Evolutionary conservation across 2,888 invertebrate genomes (phyloP).

Genomic region (Nyleta sp.): DNA sequence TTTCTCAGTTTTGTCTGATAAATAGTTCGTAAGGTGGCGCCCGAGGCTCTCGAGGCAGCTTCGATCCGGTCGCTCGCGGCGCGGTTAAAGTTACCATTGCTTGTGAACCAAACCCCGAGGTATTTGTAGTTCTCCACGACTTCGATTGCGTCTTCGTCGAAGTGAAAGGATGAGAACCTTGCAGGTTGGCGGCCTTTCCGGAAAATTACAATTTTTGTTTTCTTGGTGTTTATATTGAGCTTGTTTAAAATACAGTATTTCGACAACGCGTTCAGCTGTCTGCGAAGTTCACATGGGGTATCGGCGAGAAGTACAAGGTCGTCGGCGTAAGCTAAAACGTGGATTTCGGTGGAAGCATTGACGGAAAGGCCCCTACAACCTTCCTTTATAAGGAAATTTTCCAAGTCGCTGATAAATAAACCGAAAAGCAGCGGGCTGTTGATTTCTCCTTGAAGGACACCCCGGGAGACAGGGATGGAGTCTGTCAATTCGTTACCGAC

Average conservation of each 20-base stretch:
- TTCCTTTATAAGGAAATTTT: neutral
- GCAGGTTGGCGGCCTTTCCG: neutral
- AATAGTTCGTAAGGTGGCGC: neutral
- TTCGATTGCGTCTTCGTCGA: neutral
- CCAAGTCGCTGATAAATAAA: slow-evolving; percentile 10
- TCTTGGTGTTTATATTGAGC: neutral
- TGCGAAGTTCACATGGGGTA: slow-evolving; percentile 4
- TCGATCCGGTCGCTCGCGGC: neutral
- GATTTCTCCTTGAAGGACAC: slow-evolving; percentile 13
- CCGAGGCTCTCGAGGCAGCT: neutral
- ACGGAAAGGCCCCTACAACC: slow-evolving; percentile 4
- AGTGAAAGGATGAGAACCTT: slow-evolving; percentile 2
- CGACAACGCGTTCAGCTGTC: neutral
- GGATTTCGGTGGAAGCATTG: neutral
- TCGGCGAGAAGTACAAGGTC: slow-evolving; percentile 18
- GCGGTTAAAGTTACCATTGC: neutral
- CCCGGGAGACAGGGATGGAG: neutral
- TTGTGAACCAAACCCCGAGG: neutral
- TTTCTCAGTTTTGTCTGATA: neutral
- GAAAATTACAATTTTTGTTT: slow-evolving; percentile 16
- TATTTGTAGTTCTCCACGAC: slow-evolving; percentile 11
- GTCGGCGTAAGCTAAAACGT: slow-evolving; percentile 6
- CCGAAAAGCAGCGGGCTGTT: slow-evolving; percentile 17
- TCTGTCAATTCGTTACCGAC: neutral
- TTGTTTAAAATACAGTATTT: neutral